These are phyloP conservation scores for Aquatica leii DNA, from an alignment of 2,888 invertebrate species.

Conservation along the genomic window DNA sequence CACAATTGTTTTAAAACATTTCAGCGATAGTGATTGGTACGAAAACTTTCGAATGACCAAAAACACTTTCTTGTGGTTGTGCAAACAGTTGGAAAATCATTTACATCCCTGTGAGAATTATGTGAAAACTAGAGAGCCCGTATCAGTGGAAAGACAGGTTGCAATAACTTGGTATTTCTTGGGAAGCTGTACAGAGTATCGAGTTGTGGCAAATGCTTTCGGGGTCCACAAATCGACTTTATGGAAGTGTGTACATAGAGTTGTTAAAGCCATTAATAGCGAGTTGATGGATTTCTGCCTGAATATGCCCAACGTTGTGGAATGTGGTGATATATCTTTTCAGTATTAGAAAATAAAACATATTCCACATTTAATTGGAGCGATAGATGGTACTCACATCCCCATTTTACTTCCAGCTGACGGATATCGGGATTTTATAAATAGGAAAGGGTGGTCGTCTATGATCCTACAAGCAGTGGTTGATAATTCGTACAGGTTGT, in stretches of 20 bases:
- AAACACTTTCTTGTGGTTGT: background rate
- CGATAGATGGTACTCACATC: background rate
- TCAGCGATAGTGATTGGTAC: background rate
- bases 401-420: background rate
- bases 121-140: background rate
- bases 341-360: background rate
- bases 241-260: too few relatives aligned
- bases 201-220: too few relatives aligned
- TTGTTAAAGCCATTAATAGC: background rate
- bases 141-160: background rate
- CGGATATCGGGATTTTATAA: background rate
- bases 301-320: background rate
- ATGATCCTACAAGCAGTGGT: background rate
- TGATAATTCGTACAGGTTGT: background rate
- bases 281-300: background rate
- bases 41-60: background rate
- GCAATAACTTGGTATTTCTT: background rate
- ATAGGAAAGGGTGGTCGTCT: background rate
- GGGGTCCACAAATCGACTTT: too few relatives aligned
- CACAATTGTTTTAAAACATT: background rate
- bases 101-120: background rate
- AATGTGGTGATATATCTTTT: background rate
- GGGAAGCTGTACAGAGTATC: background rate
- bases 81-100: background rate
- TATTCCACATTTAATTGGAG: background rate